phyloP scores from a whole-genome alignment of 2,888 invertebrate species.

The Empis stercorea region DNA sequence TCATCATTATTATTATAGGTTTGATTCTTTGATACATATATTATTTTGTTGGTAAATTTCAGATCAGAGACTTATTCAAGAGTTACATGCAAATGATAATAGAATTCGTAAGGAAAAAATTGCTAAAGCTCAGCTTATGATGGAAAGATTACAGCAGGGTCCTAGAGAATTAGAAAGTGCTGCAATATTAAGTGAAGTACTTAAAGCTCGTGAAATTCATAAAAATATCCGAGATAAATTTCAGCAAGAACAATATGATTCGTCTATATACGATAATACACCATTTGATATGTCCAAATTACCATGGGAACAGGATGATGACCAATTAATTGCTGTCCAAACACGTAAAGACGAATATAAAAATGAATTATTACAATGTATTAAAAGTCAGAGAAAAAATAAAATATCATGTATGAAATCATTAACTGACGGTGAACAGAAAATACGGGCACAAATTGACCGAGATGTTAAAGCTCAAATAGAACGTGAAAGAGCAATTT shows the following conservation, averaged over 20 bases:
- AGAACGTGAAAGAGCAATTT: constrained; percentile 26
- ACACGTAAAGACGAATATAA: neutral
- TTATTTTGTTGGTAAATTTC: neutral
- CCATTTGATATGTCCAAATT: neutral
- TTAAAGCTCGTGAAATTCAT: constrained; percentile 28
- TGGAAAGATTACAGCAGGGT: constrained; percentile 28
- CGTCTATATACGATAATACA: neutral
- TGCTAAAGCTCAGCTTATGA: constrained; percentile 24
- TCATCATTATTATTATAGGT: too few relatives aligned
- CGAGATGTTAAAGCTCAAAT: constrained; percentile 27
- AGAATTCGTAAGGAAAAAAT: constrained; percentile 22
- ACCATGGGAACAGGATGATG: neutral
- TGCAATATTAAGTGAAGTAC: constrained; percentile 28
- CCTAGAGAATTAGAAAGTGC: constrained; percentile 30
- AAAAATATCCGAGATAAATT: constrained; percentile 20
- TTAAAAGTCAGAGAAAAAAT: neutral
- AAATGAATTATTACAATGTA: neutral
- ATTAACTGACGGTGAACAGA: neutral
- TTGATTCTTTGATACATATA: too few relatives aligned
- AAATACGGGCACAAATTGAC: constrained; percentile 20
- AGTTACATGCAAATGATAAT: constrained; percentile 20
- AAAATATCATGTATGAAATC: neutral
- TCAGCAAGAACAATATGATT: neutral
- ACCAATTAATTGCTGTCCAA: neutral
- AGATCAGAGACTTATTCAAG: neutral